These are phyloP conservation scores for Periophthalmus magnuspinnatus DNA, from an alignment of 2,797 vertebrate species.

Conservation along the genomic window DNA sequence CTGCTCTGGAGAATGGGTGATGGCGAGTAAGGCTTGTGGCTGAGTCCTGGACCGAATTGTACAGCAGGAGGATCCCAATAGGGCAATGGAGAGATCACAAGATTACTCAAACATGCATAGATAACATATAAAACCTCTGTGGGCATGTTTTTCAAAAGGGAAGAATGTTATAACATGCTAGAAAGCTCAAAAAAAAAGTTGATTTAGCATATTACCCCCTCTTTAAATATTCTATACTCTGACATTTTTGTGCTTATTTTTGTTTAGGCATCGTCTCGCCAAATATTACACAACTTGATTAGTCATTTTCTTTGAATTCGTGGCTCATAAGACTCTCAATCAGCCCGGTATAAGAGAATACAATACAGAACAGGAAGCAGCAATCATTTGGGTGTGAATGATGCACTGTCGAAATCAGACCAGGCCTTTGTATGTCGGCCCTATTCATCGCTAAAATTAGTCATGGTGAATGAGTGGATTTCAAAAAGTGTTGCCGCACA, in stretches of 20 bases:
- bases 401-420: constrained; percentile 1
- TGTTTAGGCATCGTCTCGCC: not conserved
- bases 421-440: not conserved
- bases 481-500: not conserved
- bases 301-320: not conserved
- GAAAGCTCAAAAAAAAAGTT: not conserved
- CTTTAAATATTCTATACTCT: not conserved
- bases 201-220: no score
- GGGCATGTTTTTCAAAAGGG: no score
- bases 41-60: no score
- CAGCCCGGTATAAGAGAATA: not conserved
- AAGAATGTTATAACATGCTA: not conserved
- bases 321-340: not conserved
- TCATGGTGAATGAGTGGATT: not conserved
- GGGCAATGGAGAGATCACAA: no score
- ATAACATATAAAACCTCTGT: no score
- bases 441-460: not conserved
- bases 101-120: no score
- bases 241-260: not conserved
- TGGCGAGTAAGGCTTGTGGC: no score
- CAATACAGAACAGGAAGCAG: not conserved
- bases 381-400: not conserved
- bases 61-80: no score
- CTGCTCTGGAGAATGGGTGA: no score
- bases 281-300: constrained; percentile 2